These are phyloP conservation scores for Dasyprocta punctata DNA, from an alignment of 2,113 vertebrate species.

Conservation along the genomic window DNA sequence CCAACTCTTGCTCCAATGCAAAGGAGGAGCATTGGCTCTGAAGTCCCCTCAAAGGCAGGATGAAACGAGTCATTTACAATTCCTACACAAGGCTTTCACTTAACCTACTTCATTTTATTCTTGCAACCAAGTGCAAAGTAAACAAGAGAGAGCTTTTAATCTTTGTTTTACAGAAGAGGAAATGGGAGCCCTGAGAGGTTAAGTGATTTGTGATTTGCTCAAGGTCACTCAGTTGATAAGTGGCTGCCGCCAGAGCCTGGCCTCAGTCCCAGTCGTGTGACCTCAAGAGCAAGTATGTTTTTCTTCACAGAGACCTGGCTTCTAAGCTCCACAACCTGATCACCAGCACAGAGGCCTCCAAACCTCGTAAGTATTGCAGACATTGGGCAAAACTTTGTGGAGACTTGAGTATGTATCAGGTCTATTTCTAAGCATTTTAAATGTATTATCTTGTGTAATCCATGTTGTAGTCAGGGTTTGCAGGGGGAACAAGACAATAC, in stretches of 20 bases:
- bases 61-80: neutral
- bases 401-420: neutral
- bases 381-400: neutral
- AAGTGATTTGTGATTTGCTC: neutral
- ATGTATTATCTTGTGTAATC: neutral
- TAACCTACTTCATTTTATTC: neutral
- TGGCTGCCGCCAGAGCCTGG: neutral
- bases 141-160: constrained; percentile 21
- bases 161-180: neutral
- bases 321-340: neutral
- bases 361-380: neutral
- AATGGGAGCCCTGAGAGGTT: constrained; percentile 17
- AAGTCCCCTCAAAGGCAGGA: neutral
- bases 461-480: no score
- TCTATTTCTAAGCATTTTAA: neutral
- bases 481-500: no score
- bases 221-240: neutral
- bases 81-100: neutral
- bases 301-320: neutral
- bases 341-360: neutral
- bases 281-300: neutral
- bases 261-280: neutral
- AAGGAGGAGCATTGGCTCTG: neutral
- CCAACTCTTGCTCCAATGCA: neutral
- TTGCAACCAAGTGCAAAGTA: neutral